Evolutionary conservation across 2,797 vertebrate genomes (phyloP).

Genomic region (Oophaga sylvatica): DNA sequence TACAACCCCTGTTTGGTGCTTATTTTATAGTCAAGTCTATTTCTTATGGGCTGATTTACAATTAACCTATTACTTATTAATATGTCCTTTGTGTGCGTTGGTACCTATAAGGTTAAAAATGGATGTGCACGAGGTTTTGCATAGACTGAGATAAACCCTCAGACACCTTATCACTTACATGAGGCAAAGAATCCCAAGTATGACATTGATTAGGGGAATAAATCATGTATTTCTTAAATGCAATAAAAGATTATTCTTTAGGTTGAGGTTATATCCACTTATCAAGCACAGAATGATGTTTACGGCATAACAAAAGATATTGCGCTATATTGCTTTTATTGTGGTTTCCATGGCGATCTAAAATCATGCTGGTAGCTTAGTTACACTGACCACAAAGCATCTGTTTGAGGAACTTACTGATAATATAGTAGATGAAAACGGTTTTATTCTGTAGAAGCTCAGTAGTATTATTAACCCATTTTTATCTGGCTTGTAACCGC

Average conservation of each 20-base stretch:
- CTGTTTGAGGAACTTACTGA: neutral
- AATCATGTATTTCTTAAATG: neutral
- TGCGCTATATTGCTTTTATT: slow-evolving; percentile 23
- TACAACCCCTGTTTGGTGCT: no score
- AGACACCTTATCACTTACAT: no score
- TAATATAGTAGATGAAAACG: slow-evolving; percentile 6
- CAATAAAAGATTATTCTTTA: neutral
- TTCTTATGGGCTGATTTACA: no score
- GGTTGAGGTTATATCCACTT: neutral
- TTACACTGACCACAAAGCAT: slow-evolving; percentile 47
- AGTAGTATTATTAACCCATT: slow-evolving; percentile 33
- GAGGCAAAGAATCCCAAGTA: neutral
- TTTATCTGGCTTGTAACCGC: neutral
- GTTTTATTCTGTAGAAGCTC: slow-evolving; percentile 17
- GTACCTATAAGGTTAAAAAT: no score
- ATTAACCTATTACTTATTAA: no score
- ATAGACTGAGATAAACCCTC: neutral
- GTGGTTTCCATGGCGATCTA: slow-evolving; percentile 41
- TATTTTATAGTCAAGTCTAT: no score
- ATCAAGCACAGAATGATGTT: neutral
- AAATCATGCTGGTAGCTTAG: slow-evolving; percentile 47
- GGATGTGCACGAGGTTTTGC: neutral
- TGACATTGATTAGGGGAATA: neutral
- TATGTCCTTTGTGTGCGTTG: no score
- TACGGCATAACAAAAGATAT: neutral